These are phyloP conservation scores for Oreocharis arfaki DNA, from an alignment of 2,113 vertebrate species.

Conservation along the genomic window DNA sequence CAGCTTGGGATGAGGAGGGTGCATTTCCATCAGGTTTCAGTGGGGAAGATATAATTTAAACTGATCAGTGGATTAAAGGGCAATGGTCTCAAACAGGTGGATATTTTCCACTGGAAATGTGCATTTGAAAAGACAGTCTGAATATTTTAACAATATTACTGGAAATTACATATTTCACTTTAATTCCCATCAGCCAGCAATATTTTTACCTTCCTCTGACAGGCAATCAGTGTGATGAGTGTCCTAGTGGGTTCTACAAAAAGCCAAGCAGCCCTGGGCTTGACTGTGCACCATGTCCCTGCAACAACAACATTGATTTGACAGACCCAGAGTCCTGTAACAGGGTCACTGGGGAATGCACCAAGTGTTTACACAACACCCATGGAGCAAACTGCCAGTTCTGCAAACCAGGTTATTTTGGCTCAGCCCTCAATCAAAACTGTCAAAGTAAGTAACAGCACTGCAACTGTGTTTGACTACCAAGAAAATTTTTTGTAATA, in stretches of 20 bases:
- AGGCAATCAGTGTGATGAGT: slow-evolving; percentile 80
- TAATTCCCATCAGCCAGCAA: background rate
- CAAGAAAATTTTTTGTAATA: background rate
- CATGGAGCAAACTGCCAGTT: slow-evolving; percentile 76
- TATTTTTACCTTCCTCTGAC: background rate
- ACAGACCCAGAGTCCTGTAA: slow-evolving; percentile 75
- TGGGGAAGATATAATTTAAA: background rate
- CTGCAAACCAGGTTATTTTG: slow-evolving; percentile 83
- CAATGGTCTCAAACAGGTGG: background rate
- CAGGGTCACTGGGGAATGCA: slow-evolving; percentile 76
- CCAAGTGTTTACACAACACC: slow-evolving; percentile 81
- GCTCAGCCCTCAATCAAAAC: slow-evolving; percentile 76
- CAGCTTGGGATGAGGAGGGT: background rate
- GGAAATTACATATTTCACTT: background rate
- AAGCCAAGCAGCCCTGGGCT: slow-evolving; percentile 45
- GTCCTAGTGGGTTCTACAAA: slow-evolving; percentile 80
- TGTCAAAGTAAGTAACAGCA: slow-evolving; percentile 77
- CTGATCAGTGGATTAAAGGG: background rate
- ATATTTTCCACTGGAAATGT: background rate
- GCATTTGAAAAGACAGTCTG: background rate
- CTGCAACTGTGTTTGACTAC: background rate
- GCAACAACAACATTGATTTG: slow-evolving; percentile 81
- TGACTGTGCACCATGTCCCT: slow-evolving; percentile 73
- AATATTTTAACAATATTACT: background rate
- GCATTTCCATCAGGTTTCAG: background rate